Base-by-base conservation (phyloP, 2,888 invertebrate genomes). In the Beris chalybata region DNA sequence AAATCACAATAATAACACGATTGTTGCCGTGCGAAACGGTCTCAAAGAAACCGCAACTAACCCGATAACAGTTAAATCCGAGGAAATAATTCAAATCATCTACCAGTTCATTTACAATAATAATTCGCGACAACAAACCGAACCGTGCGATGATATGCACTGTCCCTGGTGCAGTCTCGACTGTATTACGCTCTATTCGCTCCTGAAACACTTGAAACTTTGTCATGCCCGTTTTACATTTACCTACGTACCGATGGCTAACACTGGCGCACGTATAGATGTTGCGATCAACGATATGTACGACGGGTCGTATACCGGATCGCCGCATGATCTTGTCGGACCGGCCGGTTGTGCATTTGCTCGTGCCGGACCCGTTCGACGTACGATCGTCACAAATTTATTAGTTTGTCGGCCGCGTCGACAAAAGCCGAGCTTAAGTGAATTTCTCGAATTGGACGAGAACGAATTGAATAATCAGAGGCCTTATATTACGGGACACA, bases 21-120 rank as follows among this genome's bases (percentile, higher is more conserved):
- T 57, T 29, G 48, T 22, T 13, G 32, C 38, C 6, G 22, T 52
- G 15, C n/a, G 54, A 9, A 74, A 68, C 55, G 70, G 70, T 29
- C 67, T 56, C 13, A 73, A 68, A 50, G 71, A 70, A 13, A 65
- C 65, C 12, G 65, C 11, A 30, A 61, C 67, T 5, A 70, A 70
- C 58, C 12, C 64, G 5, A 58, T 73, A 58, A 9, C 38, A 7
- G 43, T 57, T 7, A 58, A 66, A 15, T 13, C 43, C 2, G 76
- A 79, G 38, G 82, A 84, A 72, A 86, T 87, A 30, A 85, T 90
- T 71, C 91, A 93, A 81, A 92, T 97, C 71, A 92, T 95, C 71
- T 97, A 97, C 82, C 96, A 97, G 82, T 97, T 97, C 82, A 86
- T 95, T 72, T 96, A 95, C 79, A 95, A 95, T 81, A 95, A 95